Base-by-base conservation (phyloP, 2,113 vertebrate species). In the Lipotes vexillifer region DNA sequence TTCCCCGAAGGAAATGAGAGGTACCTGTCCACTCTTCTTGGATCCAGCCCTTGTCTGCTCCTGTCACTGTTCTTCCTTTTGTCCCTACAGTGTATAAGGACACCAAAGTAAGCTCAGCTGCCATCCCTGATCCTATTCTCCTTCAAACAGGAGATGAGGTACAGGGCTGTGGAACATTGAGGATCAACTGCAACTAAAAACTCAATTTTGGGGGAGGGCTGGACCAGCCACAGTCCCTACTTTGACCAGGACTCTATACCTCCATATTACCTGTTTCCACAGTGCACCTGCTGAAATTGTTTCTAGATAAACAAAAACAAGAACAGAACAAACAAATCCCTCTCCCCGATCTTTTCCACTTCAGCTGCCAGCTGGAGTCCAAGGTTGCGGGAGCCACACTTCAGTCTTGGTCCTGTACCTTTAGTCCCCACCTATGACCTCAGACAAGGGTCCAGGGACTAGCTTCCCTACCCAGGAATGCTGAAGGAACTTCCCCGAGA, bases 351-450 rank as follows among this genome's bases (percentile, higher is more conserved):
- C 65, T 95, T 94, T 90, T 93, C 95, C 87, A 59, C 82, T 84
- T 97, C 81, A 96, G 97, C 95, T 98, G 97, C 96, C 95, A 90
- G 93, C 41, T 90, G 93, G 90, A 96, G 93, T 98, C 96, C 97
- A 96, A 92, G 81, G 93, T 57, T 94, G 94, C 81, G 96, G 93
- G 94, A 96, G 83, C 96, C 93, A 94, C 63, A 92, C 55, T 96
- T 97, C 69, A 94, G 97, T 97, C 98, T 98, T 98, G 98, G 98
- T 49, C 97, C 97, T 96, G 88, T 84, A 97, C 92, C 91, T 91
- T 78, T 68, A 95, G 77, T 98, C 46, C 46, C 46, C 12, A 49
- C 46, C 46, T 49, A 49, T 13, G 46, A 49, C 46, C 46, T 49
- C 46, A 49, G 46, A 49, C 46, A 49, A 49, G 46, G 12, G 96